A percentile compares a stretch with the other conserved stretches of the same genome.
These are phyloP conservation scores for Malurus alboscapulatus DNA, from an alignment of 2,113 vertebrate species.

Conservation along the genomic window DNA sequence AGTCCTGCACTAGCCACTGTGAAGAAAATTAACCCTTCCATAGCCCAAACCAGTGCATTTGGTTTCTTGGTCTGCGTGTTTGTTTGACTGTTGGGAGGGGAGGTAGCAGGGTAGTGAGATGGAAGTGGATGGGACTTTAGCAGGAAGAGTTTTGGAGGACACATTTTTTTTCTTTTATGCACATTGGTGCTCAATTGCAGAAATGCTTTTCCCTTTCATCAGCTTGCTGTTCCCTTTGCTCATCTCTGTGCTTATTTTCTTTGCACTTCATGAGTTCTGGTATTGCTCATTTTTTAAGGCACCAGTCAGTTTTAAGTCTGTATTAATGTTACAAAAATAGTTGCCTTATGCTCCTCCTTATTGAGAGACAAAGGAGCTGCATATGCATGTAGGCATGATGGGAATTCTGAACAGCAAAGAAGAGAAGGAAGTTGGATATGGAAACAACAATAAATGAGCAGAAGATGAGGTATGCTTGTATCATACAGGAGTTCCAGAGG, in stretches of 20 bases:
- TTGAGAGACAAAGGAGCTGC: background rate
- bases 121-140: background rate
- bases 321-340: background rate
- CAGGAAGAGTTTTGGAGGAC: background rate
- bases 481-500: background rate
- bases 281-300: background rate
- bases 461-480: fast-evolving
- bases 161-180: background rate
- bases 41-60: background rate
- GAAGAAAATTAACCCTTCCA: background rate
- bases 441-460: background rate
- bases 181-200: background rate
- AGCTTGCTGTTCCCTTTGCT: background rate
- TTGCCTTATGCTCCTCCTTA: background rate
- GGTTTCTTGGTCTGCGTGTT: background rate
- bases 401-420: background rate
- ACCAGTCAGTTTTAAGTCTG: background rate
- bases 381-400: background rate
- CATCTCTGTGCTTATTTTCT: background rate
- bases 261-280: background rate
- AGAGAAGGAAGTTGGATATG: background rate
- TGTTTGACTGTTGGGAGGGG: too few relatives aligned
- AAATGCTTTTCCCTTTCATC: background rate
- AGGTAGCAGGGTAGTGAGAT: too few relatives aligned
- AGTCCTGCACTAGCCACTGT: background rate